Evolutionary conservation across 2,113 vertebrate species (phyloP), one percentile per base, ranked within the genome.

Genomic region (Anser cygnoides): DNA sequence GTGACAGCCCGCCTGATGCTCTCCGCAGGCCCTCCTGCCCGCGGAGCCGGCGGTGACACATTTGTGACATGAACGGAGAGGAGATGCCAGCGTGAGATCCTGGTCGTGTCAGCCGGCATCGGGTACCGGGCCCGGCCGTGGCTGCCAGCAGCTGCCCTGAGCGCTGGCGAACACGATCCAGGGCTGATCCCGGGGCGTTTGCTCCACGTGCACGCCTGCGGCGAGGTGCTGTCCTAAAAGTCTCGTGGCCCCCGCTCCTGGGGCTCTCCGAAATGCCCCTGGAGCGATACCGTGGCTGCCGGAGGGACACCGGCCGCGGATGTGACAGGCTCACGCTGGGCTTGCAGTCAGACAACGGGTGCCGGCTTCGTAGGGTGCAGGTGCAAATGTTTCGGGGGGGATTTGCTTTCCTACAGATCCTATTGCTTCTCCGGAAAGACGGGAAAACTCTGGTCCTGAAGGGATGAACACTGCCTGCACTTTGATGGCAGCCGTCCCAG

Each of bases 31-130:
- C 87, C 67, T n/a, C 44, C 78, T 79, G 88, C 93, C 89, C 1
- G 44, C 55, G 94, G 94, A 95, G 87, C 91, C 84, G 80, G 29
- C 70, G 10, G 50, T 90, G 85, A 95, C 88, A 93, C 84, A 61
- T 94, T 94, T 84, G 82, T 96, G 92, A 93, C 91, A 95, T 5
- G 12, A 94, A 86, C 72, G 29, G 79, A 88, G 90, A 95, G 92
- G 91, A 90, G 75, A 95, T 76, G 89, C 90, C 0, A 3, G 62
- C 52, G 0, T 77, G 77, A 93, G 86, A 95, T 92, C 93, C 93
- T 19, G 6, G 68, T 95, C 84, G 22, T 93, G 96, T 97, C 96
- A 95, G 54, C 49, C 81, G 77, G 92, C 94, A 97, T 97, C 95
- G 95, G 84, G 90, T 95, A 95, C 85, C 93, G 73, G 90, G 72